phyloP scores from a whole-genome alignment of 2,888 invertebrate species.

The Ceramica pisi region DNA sequence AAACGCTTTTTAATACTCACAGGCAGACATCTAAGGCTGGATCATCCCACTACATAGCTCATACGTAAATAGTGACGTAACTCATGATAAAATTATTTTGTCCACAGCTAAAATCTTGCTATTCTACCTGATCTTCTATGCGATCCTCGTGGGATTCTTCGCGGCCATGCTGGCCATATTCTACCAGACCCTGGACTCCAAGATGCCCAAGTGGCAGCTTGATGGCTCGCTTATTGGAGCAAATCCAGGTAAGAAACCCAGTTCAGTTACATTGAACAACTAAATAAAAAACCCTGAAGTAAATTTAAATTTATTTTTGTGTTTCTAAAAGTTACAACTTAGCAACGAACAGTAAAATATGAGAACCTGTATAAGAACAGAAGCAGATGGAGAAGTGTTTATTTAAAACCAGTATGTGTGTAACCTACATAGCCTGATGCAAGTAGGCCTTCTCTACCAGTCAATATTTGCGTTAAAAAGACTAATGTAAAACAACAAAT shows the following conservation, averaged over 20 bases:
- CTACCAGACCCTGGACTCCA: slow-evolving; percentile 96
- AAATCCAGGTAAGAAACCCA: slow-evolving; percentile 96
- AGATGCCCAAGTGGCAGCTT: slow-evolving; percentile 97
- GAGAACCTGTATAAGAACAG: no score
- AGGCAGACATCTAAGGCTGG: no score
- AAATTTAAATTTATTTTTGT: neutral
- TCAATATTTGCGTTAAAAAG: no score
- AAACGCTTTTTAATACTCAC: no score
- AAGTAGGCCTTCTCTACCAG: no score
- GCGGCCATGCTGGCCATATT: slow-evolving; percentile 98
- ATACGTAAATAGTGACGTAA: neutral
- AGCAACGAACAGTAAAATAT: no score
- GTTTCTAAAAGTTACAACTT: neutral
- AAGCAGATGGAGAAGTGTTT: no score
- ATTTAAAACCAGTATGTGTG: no score
- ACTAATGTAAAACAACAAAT: no score
- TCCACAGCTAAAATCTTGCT: slow-evolving; percentile 97
- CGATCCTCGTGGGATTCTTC: slow-evolving; percentile 98
- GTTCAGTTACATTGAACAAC: no score
- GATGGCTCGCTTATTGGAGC: slow-evolving; percentile 96
- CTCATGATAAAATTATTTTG: slow-evolving; percentile 38
- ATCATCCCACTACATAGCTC: no score
- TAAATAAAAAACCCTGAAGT: neutral
- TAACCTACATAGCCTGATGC: no score
- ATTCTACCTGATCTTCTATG: slow-evolving; percentile 99